Evolutionary conservation across 2,113 vertebrate species (phyloP).

Genomic region (Perccottus glenii): DNA sequence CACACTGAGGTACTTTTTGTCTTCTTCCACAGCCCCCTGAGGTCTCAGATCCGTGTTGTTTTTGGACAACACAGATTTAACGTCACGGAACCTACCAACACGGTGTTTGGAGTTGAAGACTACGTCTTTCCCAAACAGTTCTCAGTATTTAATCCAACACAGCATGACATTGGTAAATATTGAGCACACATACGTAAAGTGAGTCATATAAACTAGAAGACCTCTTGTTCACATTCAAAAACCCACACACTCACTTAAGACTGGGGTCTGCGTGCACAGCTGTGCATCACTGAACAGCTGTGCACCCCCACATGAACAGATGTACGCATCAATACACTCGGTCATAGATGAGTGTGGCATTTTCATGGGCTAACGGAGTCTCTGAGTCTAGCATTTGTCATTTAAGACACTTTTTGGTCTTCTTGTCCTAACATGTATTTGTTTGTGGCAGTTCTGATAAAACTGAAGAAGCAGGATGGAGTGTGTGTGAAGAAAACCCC

Average conservation of each 20-base stretch:
- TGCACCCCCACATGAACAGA: conserved; percentile 15
- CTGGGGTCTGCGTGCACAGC: conserved; percentile 52
- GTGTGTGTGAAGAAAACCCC: conserved; percentile 84
- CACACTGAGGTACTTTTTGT: background rate
- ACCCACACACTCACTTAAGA: conserved; percentile 32
- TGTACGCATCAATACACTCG: conserved; percentile 19
- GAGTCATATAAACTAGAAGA: conserved; percentile 48
- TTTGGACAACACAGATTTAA: conserved; percentile 94
- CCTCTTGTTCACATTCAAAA: conserved; percentile 37
- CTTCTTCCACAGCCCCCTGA: conserved; percentile 77
- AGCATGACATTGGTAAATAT: conserved; percentile 91
- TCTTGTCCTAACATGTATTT: conserved; percentile 15
- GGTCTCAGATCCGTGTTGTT: conserved; percentile 84
- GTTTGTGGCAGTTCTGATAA: conserved; percentile 83
- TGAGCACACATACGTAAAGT: conserved; percentile 9
- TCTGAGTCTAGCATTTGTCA: conserved; percentile 32
- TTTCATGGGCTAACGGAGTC: conserved; percentile 2
- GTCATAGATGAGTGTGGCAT: conserved; percentile 12
- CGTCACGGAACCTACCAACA: conserved; percentile 80
- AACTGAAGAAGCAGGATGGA: conserved; percentile 86
- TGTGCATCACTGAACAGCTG: conserved; percentile 69
- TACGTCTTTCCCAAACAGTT: conserved; percentile 85
- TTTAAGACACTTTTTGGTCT: background rate
- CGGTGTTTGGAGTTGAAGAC: conserved; percentile 84
- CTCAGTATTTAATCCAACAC: conserved; percentile 84